Conservation (phyloP, 2,797 vertebrate species). For the Sebastes trivittatus region DNA sequence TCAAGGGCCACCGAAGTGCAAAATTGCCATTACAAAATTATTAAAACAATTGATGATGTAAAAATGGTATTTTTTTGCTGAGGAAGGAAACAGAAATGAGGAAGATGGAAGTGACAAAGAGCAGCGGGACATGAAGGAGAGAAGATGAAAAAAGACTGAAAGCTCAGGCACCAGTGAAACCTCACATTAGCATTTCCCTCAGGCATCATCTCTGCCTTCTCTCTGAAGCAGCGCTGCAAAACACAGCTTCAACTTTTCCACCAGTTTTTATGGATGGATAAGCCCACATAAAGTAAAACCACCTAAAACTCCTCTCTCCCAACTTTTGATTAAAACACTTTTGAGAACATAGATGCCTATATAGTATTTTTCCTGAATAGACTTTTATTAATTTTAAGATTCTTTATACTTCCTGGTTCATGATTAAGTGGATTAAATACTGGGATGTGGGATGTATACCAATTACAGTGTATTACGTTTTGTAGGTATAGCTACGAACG, state of each 20-base stretch:
- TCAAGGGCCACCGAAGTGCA: not conserved
- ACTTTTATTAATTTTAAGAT: not conserved
- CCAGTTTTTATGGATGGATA: not conserved
- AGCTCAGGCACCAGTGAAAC: not conserved
- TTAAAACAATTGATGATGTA: not conserved
- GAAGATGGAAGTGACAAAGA: not conserved
- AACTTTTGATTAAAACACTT: not conserved
- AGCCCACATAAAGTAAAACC: not conserved
- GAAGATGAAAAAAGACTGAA: not conserved
- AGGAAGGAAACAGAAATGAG: not conserved
- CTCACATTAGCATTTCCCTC: conserved; percentile 32
- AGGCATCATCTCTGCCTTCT: not conserved
- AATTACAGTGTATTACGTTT: too few species aligned
- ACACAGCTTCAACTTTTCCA: not conserved
- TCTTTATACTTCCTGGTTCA: too few species aligned
- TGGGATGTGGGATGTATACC: too few species aligned
- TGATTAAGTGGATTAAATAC: too few species aligned
- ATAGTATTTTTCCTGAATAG: not conserved
- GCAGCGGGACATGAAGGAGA: not conserved
- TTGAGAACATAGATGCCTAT: not conserved
- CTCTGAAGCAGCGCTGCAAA: not conserved
- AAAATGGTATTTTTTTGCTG: not conserved
- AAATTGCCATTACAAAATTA: not conserved
- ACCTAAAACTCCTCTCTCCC: not conserved
- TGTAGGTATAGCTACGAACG: too few species aligned